Evolutionary conservation across 2,113 vertebrate genomes (phyloP).

Genomic region (Laticauda colubrina): DNA sequence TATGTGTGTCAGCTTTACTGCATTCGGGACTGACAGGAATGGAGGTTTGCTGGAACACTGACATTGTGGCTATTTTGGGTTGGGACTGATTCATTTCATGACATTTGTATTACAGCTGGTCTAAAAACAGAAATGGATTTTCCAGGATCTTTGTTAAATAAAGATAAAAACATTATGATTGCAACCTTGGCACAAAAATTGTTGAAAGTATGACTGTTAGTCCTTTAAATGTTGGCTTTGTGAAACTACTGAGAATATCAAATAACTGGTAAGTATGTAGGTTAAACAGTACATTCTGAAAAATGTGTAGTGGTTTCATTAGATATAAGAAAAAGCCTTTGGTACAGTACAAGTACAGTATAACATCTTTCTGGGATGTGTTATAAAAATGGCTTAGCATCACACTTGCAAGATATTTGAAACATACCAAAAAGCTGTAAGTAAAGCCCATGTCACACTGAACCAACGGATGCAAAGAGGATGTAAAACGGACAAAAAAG

Average conservation of each 20-base stretch:
- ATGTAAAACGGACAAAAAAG: no score
- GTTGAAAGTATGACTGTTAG: background rate
- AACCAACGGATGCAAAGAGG: no score
- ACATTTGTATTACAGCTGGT: background rate
- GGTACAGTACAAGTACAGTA: background rate
- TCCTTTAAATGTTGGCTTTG: background rate
- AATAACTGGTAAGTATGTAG: background rate
- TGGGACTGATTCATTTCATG: background rate
- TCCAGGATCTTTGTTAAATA: background rate
- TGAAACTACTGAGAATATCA: background rate
- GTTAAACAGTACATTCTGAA: background rate
- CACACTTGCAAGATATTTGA: background rate
- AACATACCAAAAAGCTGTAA: background rate
- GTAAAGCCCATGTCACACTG: no score
- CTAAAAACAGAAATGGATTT: background rate
- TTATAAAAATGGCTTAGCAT: background rate
- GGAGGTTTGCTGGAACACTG: no score
- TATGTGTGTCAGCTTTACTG: background rate
- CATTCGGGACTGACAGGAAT: no score
- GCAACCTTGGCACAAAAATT: background rate
- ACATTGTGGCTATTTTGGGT: background rate
- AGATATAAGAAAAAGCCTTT: background rate
- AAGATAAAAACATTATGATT: background rate
- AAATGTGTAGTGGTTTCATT: background rate
- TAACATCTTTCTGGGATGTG: background rate